Evolutionary conservation across 2,113 vertebrate genomes (phyloP).

Genomic region (Etheostoma cragini): DNA sequence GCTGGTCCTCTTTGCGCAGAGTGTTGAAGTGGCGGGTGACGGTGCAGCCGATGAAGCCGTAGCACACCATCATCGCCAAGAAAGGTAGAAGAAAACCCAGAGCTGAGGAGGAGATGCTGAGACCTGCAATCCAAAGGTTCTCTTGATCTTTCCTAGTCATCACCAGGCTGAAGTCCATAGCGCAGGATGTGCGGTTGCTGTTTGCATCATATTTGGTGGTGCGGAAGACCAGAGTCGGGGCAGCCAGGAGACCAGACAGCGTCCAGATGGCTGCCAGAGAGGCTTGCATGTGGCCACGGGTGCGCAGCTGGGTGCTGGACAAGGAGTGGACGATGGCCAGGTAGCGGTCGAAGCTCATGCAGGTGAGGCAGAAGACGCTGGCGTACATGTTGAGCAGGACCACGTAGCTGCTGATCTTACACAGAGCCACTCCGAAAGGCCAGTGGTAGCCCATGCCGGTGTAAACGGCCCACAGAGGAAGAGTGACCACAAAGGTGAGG

Average conservation of each 20-base stretch:
- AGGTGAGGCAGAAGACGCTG: conserved; percentile 90
- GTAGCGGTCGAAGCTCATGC: conserved; percentile 90
- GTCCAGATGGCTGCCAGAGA: conserved; percentile 84
- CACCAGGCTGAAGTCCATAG: conserved; percentile 86
- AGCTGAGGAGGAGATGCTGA: conserved; percentile 86
- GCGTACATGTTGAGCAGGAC: conserved; percentile 90
- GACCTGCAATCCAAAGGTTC: conserved; percentile 83
- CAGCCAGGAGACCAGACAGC: conserved; percentile 82
- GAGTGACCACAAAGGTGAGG: conserved; percentile 89
- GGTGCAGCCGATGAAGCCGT: conserved; percentile 87
- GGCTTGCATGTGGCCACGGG: conserved; percentile 75
- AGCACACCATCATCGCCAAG: conserved; percentile 88
- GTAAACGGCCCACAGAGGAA: conserved; percentile 91
- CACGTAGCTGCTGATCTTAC: conserved; percentile 90
- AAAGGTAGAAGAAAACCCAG: conserved; percentile 88
- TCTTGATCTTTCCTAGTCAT: conserved; percentile 62
- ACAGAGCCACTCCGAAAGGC: conserved; percentile 88
- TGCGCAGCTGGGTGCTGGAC: conserved; percentile 84
- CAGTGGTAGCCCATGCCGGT: conserved; percentile 89
- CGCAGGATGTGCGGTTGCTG: conserved; percentile 83
- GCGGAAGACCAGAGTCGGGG: conserved; percentile 87
- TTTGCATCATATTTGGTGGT: conserved; percentile 66
- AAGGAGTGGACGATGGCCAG: conserved; percentile 88
- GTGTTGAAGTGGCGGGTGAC: conserved; percentile 88
- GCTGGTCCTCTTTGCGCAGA: conserved; percentile 85